Base-by-base conservation (phyloP, 2,113 vertebrate genomes). In the Megaptera novaeangliae region DNA sequence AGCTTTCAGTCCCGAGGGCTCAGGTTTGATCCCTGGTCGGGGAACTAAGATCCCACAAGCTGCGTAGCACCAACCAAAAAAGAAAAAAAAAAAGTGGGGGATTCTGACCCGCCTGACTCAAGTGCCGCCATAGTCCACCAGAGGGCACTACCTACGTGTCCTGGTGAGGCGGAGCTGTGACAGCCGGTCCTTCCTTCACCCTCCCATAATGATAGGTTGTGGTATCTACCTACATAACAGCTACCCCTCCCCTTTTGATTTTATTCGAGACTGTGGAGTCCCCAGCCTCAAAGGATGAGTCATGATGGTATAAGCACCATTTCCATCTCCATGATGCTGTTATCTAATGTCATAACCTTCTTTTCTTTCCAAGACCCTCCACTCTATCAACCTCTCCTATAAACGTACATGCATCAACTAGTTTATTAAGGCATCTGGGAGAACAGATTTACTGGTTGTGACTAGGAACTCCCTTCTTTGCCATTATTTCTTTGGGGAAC, bases 41-140 rank as follows among this genome's bases (percentile, higher is more conserved):
- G 18, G 55, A 57, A 57, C 55, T 21, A 57, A 57, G 55, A 21
- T 21, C 55, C 55, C 55, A 57, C 55, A 57, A 57, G 55, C 18
- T 17, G 6, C 6, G 18, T 21, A 8, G 55, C 20, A 18, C 55
- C 55, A 21, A 21, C 18, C 6, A 57, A 57, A 57, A 57, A 21
- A 57, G 55, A 57, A 21, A 57, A 57, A 57, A 55, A 57, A 57
- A 57, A 21, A 52, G 27, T 1, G 4, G 23, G 13, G 12, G 11
- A 21, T 90, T 68, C 63, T 44, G 27, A 64, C 18, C 0, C 1
- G 20, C 18, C 52, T 77, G 46, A 41, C 39, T 71, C 39, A 12
- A n/a, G 44, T 92, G 87, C 46, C n/a, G 2, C 27, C 36, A 9
- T 18, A 1, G 39, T 23, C 97, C 97, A 97, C 96, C 81, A 95